Base-by-base conservation (phyloP, 2,888 invertebrate genomes). In the Drosophila stalkeri region DNA sequence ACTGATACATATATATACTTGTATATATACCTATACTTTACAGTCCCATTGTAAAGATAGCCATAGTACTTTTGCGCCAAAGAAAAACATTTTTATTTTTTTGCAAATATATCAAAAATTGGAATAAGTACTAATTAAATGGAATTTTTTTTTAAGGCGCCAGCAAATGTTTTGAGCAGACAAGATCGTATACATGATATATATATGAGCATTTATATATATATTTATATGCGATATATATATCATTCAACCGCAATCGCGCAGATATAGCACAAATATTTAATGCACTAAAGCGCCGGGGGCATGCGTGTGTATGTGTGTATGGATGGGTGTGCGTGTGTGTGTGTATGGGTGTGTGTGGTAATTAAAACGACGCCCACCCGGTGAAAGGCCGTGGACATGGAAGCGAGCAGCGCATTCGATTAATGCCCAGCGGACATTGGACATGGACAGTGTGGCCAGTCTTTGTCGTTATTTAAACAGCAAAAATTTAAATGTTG, bases 331-430 rank as follows among this genome's bases (percentile, higher is more conserved):
- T n/a, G 39, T 27, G 27, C 39, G 12, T 18, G 55, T 55, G 55
- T 14, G 18, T 41, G 27, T 41, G 67, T 69, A 65, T 12, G 54
- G 7, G 55, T 41, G 44, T 57, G 35, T 72, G 65, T 51, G 68
- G 75, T 72, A 86, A 84, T 86, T 84, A 82, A 86, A 82, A 72
- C 79, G 74, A 52, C 41, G 33, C 80, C 82, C 82, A 80, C 82
- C 67, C n/a, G 43, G 37, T 55, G 61, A 55, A 77, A 52, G 77
- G 63, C 55, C 59, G 64, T 67, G 66, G 64, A 56, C 56, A 49
- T 37, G 37, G 57, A 43, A 44, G 55, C 47, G 39, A 47, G 39
- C 39, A 20, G 3, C 39, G 23, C n/a, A 65, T 44, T 11, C 68
- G 68, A 49, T 43, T 27, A 80, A 63, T 67, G 63, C 65, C 66